Evolutionary conservation across 2,888 invertebrate species (phyloP).

Genomic region (Cephus pygmeus): DNA sequence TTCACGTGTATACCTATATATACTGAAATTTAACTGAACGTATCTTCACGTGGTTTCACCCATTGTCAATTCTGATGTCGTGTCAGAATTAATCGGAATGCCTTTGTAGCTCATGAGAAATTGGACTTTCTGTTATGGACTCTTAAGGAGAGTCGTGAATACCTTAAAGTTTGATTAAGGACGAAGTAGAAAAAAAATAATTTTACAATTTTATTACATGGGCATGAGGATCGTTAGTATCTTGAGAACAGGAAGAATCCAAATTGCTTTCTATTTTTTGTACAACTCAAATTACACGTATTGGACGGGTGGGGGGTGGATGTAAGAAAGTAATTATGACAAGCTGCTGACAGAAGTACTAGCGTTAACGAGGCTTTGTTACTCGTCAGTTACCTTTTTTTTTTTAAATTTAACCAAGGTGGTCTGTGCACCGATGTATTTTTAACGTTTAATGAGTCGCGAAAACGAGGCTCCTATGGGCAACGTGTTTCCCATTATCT

Average conservation of each 20-base stretch:
- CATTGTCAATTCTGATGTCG: not conserved
- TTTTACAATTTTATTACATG: not conserved
- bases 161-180: not conserved
- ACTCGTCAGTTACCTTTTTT: not conserved
- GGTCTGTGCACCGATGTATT: constrained; percentile 6
- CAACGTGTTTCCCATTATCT: constrained; percentile 18
- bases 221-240: not conserved
- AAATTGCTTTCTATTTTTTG: not conserved
- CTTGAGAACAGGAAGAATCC: not conserved
- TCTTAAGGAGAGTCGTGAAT: not conserved
- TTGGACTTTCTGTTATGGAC: not conserved
- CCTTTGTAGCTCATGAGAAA: not conserved
- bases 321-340: constrained; percentile 10
- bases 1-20: not conserved
- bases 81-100: not conserved
- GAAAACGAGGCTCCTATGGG: constrained; percentile 20
- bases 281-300: not conserved
- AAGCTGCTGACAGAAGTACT: constrained; percentile 14
- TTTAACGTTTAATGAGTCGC: constrained; percentile 27
- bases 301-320: not conserved
- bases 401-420: constrained; percentile 17
- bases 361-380: constrained; percentile 26
- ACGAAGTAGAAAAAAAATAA: not conserved
- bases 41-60: not conserved
- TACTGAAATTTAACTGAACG: not conserved